phyloP scores from a whole-genome alignment of 2,113 vertebrate genomes.

The Paraplagusia blochii region DNA sequence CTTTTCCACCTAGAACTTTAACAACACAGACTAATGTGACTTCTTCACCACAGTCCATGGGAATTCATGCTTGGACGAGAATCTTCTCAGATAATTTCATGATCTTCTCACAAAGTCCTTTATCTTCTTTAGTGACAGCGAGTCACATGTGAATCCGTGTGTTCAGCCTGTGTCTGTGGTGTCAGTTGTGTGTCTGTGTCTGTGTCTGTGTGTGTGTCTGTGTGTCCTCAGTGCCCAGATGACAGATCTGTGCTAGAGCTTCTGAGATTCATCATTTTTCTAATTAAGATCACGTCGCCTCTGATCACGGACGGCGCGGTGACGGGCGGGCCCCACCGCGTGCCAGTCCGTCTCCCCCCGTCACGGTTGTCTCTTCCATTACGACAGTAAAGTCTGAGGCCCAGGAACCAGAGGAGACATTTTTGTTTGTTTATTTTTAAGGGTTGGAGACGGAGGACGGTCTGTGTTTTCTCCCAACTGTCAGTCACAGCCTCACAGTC shows the following conservation, averaged over 20 bases:
- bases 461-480: conserved; percentile 10
- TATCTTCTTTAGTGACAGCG: no score
- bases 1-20: no score
- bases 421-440: conserved; percentile 26
- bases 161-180: conserved; percentile 11
- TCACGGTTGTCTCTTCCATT: conserved; percentile 69
- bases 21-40: no score
- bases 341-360: conserved; percentile 52
- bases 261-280: conserved; percentile 46
- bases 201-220: conserved; percentile 20
- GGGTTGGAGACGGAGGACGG: conserved; percentile 24
- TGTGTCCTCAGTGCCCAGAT: conserved; percentile 17
- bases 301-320: conserved; percentile 50
- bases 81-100: no score
- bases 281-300: conserved; percentile 67
- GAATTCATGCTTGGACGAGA: no score
- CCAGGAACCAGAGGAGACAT: conserved; percentile 38
- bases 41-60: no score
- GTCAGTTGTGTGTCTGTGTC: conserved; percentile 4
- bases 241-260: conserved; percentile 29
- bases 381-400: conserved; percentile 48
- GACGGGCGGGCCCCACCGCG: conserved; percentile 43
- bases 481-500: conserved; percentile 47
- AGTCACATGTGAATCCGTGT: background rate
- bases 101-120: no score